phyloP scores from a whole-genome alignment of 2,113 vertebrate genomes.

The Okapia johnstoni region DNA sequence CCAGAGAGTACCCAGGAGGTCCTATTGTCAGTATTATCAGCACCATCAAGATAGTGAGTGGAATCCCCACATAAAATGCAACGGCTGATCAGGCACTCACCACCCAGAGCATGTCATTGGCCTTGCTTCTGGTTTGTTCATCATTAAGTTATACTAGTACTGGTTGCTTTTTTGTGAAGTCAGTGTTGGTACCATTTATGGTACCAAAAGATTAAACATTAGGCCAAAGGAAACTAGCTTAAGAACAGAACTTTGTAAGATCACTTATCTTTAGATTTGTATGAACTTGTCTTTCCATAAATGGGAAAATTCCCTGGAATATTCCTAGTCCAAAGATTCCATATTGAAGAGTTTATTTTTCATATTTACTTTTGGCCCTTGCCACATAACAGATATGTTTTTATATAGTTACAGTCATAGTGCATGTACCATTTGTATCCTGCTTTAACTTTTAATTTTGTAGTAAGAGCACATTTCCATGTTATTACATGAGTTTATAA shows the following conservation, averaged over 20 bases:
- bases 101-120: neutral
- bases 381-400: neutral
- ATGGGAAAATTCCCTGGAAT: neutral
- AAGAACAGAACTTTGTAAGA: neutral
- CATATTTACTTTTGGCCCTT: neutral
- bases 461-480: constrained; percentile 13
- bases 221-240: neutral
- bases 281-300: neutral
- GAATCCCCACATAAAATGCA: neutral
- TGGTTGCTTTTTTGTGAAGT: neutral
- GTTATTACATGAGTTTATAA: neutral
- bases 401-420: neutral
- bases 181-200: neutral
- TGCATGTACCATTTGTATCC: neutral
- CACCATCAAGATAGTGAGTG: neutral
- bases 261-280: neutral
- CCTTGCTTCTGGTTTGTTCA: neutral
- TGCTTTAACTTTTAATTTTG: neutral
- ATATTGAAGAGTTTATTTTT: neutral
- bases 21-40: neutral
- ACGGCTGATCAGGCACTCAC: neutral
- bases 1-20: neutral
- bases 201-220: neutral
- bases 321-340: neutral
- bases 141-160: neutral